Evolutionary conservation across 2,888 invertebrate genomes (phyloP).

Genomic region (Polydrusus cervinus): DNA sequence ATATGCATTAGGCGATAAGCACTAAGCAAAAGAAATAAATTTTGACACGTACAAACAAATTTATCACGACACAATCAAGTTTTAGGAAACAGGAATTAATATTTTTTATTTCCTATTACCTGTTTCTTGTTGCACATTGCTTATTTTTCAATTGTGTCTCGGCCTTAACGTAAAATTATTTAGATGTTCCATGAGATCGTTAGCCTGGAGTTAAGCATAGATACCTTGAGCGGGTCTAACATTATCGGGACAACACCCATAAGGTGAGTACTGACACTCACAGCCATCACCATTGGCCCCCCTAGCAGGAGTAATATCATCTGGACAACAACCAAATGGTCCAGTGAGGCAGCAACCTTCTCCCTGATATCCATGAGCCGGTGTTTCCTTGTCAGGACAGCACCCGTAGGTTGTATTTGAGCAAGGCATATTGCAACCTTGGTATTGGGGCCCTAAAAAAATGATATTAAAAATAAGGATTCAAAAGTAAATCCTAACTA

Average conservation of each 20-base stretch:
- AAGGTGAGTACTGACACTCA: slow-evolving; percentile 83
- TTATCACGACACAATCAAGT: too few relatives aligned
- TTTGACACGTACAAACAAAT: too few relatives aligned
- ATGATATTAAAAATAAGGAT: slow-evolving; percentile 50
- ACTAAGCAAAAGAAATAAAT: too few relatives aligned
- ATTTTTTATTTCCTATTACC: too few relatives aligned
- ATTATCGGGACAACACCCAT: slow-evolving; percentile 92
- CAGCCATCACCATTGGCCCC: slow-evolving; percentile 88
- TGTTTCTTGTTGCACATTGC: too few relatives aligned
- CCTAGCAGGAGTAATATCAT: slow-evolving; percentile 86
- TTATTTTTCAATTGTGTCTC: too few relatives aligned
- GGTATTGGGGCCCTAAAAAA: slow-evolving; percentile 76
- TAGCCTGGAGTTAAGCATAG: not conserved
- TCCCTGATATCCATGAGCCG: slow-evolving; percentile 87
- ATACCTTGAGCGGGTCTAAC: slow-evolving; percentile 78
- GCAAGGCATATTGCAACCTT: slow-evolving; percentile 85
- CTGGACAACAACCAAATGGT: slow-evolving; percentile 91
- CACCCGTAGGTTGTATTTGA: slow-evolving; percentile 85
- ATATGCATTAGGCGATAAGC: too few relatives aligned
- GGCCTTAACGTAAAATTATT: too few relatives aligned
- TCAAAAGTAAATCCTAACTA: too few relatives aligned
- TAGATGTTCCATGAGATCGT: too few relatives aligned
- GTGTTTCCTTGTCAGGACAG: slow-evolving; percentile 87
- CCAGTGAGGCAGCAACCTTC: slow-evolving; percentile 87
- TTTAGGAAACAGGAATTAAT: too few relatives aligned